phyloP scores from a whole-genome alignment of 2,888 invertebrate genomes.

The Helleia helle region DNA sequence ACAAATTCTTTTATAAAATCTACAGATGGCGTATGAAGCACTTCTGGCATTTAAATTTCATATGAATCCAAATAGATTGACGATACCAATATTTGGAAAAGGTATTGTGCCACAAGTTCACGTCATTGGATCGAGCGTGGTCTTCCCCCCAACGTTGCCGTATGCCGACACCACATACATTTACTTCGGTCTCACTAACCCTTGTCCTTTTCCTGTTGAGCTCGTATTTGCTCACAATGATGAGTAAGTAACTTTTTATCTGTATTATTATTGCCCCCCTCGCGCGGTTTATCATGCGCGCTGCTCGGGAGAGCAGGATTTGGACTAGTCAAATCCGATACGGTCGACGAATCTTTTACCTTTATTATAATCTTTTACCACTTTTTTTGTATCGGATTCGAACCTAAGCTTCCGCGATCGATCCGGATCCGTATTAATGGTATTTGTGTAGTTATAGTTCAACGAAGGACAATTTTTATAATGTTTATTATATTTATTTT shows the following conservation, averaged over 20 bases:
- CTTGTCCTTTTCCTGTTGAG: slow-evolving; percentile 78
- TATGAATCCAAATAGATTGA: slow-evolving; percentile 61
- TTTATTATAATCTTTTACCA: too few species aligned
- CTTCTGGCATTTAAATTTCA: slow-evolving; percentile 58
- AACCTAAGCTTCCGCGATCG: too few species aligned
- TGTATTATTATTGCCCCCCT: too few species aligned
- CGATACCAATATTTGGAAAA: slow-evolving; percentile 62
- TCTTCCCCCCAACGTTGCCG: slow-evolving; percentile 77
- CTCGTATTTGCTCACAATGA: slow-evolving; percentile 80
- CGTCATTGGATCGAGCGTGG: slow-evolving; percentile 61
- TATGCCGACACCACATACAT: slow-evolving; percentile 74
- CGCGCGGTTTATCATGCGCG: too few species aligned
- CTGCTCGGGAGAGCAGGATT: too few species aligned
- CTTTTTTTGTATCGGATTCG: too few species aligned
- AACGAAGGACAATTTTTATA: too few species aligned
- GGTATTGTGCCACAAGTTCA: slow-evolving; percentile 70
- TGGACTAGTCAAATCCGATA: too few species aligned
- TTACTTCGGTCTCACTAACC: slow-evolving; percentile 76
- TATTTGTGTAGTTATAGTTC: too few species aligned
- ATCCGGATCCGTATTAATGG: too few species aligned
- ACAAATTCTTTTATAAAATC: slow-evolving; percentile 11
- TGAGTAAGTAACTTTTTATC: slow-evolving; percentile 72
- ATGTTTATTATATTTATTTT: too few species aligned
- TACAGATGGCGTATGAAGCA: slow-evolving; percentile 55
- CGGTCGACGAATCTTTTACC: too few species aligned